Conservation (phyloP, 2,113 vertebrate genomes). For the Chrysochloris asiatica region DNA sequence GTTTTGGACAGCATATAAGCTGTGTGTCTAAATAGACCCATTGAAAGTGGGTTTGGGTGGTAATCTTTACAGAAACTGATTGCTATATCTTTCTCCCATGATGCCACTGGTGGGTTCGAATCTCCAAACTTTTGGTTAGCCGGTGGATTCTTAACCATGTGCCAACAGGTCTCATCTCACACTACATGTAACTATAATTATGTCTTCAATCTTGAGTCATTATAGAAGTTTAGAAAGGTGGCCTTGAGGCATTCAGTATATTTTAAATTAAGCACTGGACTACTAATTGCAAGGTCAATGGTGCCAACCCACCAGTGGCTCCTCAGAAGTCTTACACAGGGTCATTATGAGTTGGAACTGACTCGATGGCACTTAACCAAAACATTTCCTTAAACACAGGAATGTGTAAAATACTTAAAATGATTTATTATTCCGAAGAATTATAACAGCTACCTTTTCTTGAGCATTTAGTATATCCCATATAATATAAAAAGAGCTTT, state of each 20-base stretch:
- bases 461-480: neutral
- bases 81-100: too few relatives aligned
- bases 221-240: neutral
- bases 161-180: neutral
- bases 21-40: too few relatives aligned
- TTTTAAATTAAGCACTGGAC: neutral
- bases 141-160: too few relatives aligned
- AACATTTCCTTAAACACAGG: neutral
- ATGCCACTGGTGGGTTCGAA: too few relatives aligned
- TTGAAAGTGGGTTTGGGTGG: too few relatives aligned
- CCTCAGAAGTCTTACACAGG: too few relatives aligned
- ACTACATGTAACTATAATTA: neutral
- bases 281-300: too few relatives aligned
- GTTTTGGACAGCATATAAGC: too few relatives aligned
- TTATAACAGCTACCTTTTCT: slow-evolving; percentile 4
- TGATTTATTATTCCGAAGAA: neutral
- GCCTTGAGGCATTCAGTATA: neutral
- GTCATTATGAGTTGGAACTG: neutral
- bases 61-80: too few relatives aligned
- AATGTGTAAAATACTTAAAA: neutral
- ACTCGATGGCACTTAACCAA: too few relatives aligned
- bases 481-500: neutral
- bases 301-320: too few relatives aligned
- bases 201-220: neutral
- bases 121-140: too few relatives aligned